These are phyloP conservation scores for Kryptopterus vitreolus DNA, from an alignment of 2,797 vertebrate species.

Conservation along the genomic window DNA sequence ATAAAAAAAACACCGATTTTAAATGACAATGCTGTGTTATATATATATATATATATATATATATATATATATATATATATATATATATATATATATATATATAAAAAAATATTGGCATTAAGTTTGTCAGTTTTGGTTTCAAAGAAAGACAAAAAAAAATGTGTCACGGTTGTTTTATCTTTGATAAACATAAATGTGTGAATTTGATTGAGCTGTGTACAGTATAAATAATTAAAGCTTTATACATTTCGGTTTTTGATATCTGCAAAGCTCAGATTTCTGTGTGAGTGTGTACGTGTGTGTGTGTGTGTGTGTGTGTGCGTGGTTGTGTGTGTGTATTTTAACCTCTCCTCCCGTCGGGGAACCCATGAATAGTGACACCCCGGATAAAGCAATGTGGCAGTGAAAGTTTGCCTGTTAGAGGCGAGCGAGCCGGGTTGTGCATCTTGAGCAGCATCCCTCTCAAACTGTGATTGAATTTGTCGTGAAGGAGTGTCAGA, in stretches of 20 bases:
- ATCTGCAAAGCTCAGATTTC: conserved; percentile 37
- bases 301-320: conserved; percentile 41
- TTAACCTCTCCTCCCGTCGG: conserved; percentile 70
- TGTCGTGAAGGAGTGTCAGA: conserved; percentile 90
- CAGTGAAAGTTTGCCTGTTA: conserved; percentile 83
- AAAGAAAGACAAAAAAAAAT: not conserved
- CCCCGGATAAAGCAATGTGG: conserved; percentile 76
- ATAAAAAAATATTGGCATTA: too few species aligned
- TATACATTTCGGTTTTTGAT: conserved; percentile 30
- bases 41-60: too few species aligned
- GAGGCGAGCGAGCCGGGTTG: conserved; percentile 81
- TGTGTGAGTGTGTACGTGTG: conserved; percentile 24
- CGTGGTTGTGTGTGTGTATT: conserved; percentile 36
- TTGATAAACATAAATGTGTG: too few species aligned
- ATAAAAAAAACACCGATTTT: too few species aligned
- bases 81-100: too few species aligned
- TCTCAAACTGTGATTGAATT: conserved; percentile 88
- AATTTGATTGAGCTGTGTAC: not conserved
- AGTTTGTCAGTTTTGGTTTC: not conserved
- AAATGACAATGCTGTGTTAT: too few species aligned
- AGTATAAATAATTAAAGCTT: conserved; percentile 24
- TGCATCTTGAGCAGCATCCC: conserved; percentile 84
- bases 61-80: too few species aligned
- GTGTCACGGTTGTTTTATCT: not conserved
- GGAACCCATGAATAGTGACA: conserved; percentile 81